These are phyloP conservation scores for Tamandua tetradactyla DNA, from an alignment of 2,797 vertebrate genomes.

Conservation along the genomic window DNA sequence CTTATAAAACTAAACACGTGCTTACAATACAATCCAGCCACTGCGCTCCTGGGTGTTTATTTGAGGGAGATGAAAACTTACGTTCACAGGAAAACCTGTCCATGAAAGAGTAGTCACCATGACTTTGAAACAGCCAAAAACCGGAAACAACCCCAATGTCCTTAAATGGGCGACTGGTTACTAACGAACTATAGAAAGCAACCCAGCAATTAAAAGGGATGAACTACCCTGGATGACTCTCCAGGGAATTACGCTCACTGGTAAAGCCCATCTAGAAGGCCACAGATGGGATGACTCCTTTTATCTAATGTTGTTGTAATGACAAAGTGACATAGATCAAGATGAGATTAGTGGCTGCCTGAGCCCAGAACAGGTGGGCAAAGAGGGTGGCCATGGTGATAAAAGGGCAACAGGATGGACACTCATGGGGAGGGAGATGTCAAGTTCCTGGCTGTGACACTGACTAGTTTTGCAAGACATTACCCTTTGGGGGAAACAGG, in stretches of 20 bases:
- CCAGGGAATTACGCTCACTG: background rate
- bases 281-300: background rate
- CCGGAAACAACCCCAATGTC: too few relatives aligned
- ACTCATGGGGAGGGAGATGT: background rate
- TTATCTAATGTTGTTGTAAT: background rate
- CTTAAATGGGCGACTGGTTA: too few relatives aligned
- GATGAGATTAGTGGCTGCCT: background rate
- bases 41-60: too few relatives aligned
- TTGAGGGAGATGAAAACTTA: too few relatives aligned
- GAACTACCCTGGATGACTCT: background rate
- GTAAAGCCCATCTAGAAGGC: background rate
- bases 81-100: too few relatives aligned
- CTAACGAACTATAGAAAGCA: too few relatives aligned
- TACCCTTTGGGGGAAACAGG: background rate
- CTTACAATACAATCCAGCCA: background rate
- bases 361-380: too few relatives aligned
- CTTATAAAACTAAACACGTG: too few relatives aligned
- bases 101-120: too few relatives aligned
- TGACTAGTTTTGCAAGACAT: background rate
- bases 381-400: background rate
- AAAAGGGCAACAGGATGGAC: background rate
- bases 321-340: background rate
- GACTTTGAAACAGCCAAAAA: too few relatives aligned
- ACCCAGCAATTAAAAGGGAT: background rate
- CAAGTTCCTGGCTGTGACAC: background rate